A percentile compares a stretch with the other conserved stretches of the same genome.
phyloP scores from a whole-genome alignment of 2,888 invertebrate species.

The Sepioteuthis lessoniana region DNA sequence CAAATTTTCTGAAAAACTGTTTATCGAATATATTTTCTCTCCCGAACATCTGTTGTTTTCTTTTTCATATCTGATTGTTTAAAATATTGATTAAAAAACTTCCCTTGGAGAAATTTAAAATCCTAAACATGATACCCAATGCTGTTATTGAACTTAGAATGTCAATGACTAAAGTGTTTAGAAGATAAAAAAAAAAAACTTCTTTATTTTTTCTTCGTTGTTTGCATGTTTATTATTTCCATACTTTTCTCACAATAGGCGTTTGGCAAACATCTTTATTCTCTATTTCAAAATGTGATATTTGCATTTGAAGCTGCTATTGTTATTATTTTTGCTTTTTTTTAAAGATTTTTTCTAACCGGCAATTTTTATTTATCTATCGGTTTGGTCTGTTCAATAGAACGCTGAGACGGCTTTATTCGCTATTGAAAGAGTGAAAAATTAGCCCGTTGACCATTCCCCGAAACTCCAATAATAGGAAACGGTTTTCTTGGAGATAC shows the following conservation, averaged over 20 bases:
- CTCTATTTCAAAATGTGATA: neutral
- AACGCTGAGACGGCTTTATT: neutral
- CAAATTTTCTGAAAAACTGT: too few relatives aligned
- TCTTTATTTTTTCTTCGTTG: neutral
- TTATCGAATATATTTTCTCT: too few relatives aligned
- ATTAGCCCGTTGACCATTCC: neutral
- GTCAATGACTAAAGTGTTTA: neutral
- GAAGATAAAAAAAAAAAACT: neutral
- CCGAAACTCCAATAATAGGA: neutral
- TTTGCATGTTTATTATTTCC: neutral
- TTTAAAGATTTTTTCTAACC: neutral
- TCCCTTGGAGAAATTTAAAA: neutral
- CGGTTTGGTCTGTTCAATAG: neutral
- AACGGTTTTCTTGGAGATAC: constrained; percentile 18
- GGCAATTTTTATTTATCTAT: neutral
- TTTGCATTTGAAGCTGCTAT: neutral
- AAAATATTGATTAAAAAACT: neutral
- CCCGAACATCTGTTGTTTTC: neutral
- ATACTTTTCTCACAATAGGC: neutral
- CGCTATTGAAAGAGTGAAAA: neutral
- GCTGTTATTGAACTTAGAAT: neutral
- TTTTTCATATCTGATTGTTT: neutral
- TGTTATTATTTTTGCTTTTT: neutral
- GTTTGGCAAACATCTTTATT: neutral
- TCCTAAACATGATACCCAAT: neutral